Base-by-base conservation (phyloP, 64 coral and sea anemone species). In the Montipora sp. region DNA sequence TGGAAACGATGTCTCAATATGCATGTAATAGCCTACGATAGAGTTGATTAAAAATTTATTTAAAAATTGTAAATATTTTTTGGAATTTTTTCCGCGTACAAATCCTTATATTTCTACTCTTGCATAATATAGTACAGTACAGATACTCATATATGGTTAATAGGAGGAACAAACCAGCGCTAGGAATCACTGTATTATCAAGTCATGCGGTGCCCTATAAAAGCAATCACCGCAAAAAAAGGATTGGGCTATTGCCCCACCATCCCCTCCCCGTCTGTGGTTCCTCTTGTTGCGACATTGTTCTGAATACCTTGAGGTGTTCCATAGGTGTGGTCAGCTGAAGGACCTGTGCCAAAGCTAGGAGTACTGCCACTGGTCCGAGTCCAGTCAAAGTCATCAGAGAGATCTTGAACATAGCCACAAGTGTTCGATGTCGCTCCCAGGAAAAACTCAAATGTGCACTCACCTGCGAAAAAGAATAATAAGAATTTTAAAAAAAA, bases 1-100 rank as follows among this genome's bases (percentile, higher is more conserved):
- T 16, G 97, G 97, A 2, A 1, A 79, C 0, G 97, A 98, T 12
- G 97, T 98, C 79, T 98, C 97, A 51, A 98, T 96, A 75, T 96
- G 96, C 83, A 98, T 96, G n/a, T 98, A 98, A 21, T 80, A 98
- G 5, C 97, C 97, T 98, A 53, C 8, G 16, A 73, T 36, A 2
- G 36, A 36, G 36, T 36, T 36, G 36, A 36, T 36, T 36, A 2
- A 2, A 2, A 36, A 36, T 36, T 36, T 36, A 36, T 36, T 36
- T 36, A 36, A 36, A 36, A 36, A 36, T 36, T 36, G 36, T 36
- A 36, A 36, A 36, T 2, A 36, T 36, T 2, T 36, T 36, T 36
- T 36, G 1, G 36, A 36, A 36, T 36, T 36, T 36, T 36, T 36
- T 36, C 36, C 2, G 1, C 36, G 36, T 36, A 36, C 36, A 36